phyloP scores from a whole-genome alignment of 1,140 invertebrate genomes.

The Diorhabda sublineata region DNA sequence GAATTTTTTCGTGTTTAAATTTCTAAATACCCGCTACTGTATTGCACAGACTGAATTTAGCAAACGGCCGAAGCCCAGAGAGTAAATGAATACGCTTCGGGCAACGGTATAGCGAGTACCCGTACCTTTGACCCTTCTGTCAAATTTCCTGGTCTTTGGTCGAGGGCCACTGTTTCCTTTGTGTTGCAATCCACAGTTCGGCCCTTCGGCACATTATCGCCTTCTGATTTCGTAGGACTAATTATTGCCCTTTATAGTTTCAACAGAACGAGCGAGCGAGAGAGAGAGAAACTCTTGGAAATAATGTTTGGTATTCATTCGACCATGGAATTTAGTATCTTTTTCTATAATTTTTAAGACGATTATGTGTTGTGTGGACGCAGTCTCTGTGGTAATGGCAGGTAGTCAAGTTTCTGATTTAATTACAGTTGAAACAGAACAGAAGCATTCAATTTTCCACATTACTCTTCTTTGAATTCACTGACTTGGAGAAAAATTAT shows the following conservation, averaged over 20 bases:
- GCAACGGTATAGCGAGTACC: slow-evolving; percentile 14
- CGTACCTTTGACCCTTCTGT: slow-evolving; percentile 40
- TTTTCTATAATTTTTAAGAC: background rate
- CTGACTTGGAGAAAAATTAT: background rate
- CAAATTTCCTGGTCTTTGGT: slow-evolving; percentile 42
- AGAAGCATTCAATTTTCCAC: background rate
- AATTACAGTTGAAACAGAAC: background rate
- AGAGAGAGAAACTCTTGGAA: background rate
- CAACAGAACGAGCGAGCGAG: background rate
- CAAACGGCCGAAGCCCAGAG: slow-evolving; percentile 13
- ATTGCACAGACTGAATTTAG: slow-evolving; percentile 18
- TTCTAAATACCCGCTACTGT: background rate
- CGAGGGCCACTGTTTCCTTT: slow-evolving; percentile 38
- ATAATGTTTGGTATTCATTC: background rate
- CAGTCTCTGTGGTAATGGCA: background rate
- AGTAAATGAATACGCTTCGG: slow-evolving; percentile 34
- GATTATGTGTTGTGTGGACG: background rate
- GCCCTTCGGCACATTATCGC: slow-evolving; percentile 32
- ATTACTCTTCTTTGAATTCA: background rate
- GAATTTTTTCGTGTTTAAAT: too few relatives aligned
- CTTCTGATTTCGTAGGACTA: slow-evolving; percentile 33
- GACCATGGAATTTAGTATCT: background rate
- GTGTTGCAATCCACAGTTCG: slow-evolving; percentile 32
- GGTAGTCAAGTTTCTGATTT: background rate
- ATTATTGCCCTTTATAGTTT: slow-evolving; percentile 26